A percentile compares a stretch with the other conserved stretches of the same genome.
Conservation (phyloP, 2,888 invertebrate species). For the Bombyx huttoni region DNA sequence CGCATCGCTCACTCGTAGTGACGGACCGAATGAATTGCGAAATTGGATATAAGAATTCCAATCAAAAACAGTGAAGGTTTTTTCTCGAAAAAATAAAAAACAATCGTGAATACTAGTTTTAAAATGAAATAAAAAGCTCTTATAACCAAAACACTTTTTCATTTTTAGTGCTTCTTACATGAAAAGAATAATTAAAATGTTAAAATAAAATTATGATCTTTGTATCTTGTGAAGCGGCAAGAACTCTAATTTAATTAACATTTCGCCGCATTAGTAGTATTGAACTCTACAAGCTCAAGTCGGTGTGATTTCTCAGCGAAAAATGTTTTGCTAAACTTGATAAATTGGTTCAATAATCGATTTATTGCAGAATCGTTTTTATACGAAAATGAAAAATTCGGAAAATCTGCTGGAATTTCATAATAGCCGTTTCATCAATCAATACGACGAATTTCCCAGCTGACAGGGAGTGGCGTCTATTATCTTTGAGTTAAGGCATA, state of each 20-base stretch:
- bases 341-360: conserved; percentile 56
- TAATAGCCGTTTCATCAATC: conserved; percentile 62
- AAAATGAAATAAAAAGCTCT: too few species aligned
- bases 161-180: too few species aligned
- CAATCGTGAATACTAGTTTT: too few species aligned
- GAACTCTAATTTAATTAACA: conserved; percentile 43
- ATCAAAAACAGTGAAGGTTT: background rate
- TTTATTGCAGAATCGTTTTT: conserved; percentile 48
- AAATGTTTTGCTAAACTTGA: conserved; percentile 52
- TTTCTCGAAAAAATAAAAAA: background rate
- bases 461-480: conserved; percentile 34
- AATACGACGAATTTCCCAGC: conserved; percentile 48
- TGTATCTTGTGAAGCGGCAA: conserved; percentile 27
- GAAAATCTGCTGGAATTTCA: conserved; percentile 49
- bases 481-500: conserved; percentile 42
- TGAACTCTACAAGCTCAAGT: conserved; percentile 42
- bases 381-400: conserved; percentile 57
- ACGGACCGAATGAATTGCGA: conserved; percentile 64
- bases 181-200: too few species aligned
- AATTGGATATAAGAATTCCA: conserved; percentile 34
- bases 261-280: conserved; percentile 39
- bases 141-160: too few species aligned
- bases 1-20: conserved; percentile 56
- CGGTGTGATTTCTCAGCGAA: conserved; percentile 17
- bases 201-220: background rate